phyloP scores from a whole-genome alignment of 2,113 vertebrate genomes.

The Atractosteus spatula region DNA sequence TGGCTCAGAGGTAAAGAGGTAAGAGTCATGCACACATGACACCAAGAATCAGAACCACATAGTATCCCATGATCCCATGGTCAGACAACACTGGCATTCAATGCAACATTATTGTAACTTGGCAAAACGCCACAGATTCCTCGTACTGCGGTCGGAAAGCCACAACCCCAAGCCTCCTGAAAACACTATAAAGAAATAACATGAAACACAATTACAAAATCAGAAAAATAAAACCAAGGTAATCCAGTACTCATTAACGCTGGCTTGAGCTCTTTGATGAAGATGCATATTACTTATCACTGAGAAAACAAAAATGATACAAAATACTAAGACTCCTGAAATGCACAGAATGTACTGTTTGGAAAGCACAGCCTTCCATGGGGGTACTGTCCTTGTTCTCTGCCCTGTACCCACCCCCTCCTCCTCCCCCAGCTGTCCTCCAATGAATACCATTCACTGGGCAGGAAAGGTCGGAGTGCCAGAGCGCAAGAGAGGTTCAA shows the following conservation, averaged over 20 bases:
- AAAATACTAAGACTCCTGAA: slow-evolving; percentile 32
- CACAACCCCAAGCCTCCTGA: not conserved
- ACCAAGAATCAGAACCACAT: slow-evolving; percentile 6
- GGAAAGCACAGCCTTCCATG: slow-evolving; percentile 23
- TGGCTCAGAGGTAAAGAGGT: slow-evolving; percentile 19
- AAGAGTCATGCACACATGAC: slow-evolving; percentile 22
- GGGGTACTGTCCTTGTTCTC: not conserved
- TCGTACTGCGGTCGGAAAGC: not conserved
- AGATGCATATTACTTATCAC: not conserved
- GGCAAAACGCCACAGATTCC: too few species aligned
- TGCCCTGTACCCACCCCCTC: slow-evolving; percentile 16
- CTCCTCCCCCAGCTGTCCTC: slow-evolving; percentile 19
- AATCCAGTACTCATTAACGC: not conserved
- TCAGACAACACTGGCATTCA: not conserved
- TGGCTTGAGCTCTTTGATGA: not conserved
- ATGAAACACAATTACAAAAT: not conserved
- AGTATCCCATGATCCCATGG: not conserved
- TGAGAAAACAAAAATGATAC: slow-evolving; percentile 1
- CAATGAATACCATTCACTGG: slow-evolving; percentile 2
- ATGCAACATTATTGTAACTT: not conserved
- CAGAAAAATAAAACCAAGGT: not conserved
- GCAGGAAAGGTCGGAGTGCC: not conserved
- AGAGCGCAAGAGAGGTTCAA: slow-evolving; percentile 15
- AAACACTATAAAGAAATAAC: not conserved
- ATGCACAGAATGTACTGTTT: slow-evolving; percentile 25